Percentiles rank a stretch among this genome's conserved stretches.
Conservation (phyloP, 2,113 vertebrate genomes). For the Australoheros scitulus region DNA sequence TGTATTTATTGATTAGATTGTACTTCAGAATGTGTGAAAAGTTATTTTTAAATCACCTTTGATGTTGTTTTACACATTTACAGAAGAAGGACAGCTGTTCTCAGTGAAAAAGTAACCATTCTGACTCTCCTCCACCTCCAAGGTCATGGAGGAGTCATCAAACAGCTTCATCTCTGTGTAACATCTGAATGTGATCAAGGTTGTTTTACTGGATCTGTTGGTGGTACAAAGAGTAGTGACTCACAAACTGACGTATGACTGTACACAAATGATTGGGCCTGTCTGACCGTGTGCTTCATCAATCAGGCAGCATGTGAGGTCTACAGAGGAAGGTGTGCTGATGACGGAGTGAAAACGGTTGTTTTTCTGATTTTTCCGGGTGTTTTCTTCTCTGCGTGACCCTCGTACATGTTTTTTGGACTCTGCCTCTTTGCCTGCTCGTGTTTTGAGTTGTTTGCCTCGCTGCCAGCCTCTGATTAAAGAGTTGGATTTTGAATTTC, state of each 20-base stretch:
- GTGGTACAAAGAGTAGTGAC: neutral
- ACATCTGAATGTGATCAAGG: neutral
- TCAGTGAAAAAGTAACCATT: neutral
- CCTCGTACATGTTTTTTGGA: neutral
- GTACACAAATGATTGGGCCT: neutral
- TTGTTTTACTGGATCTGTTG: neutral
- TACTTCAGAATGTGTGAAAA: neutral
- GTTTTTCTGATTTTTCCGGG: neutral
- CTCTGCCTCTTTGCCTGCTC: neutral
- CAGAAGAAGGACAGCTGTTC: neutral
- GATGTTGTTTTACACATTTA: neutral
- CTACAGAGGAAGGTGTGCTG: neutral
- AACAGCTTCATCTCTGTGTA: neutral
- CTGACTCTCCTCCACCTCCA: neutral
- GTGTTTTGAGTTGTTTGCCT: neutral
- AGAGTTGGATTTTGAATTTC: neutral
- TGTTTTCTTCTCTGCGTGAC: neutral
- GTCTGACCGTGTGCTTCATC: neutral
- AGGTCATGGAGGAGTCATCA: neutral
- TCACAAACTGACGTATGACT: neutral
- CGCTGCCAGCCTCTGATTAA: neutral
- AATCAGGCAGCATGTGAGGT: neutral
- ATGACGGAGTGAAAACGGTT: neutral
- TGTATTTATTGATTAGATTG: neutral
- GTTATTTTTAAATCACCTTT: neutral